Conservation (phyloP, 1,140 invertebrate genomes). For the Zaprionus taronus region DNA sequence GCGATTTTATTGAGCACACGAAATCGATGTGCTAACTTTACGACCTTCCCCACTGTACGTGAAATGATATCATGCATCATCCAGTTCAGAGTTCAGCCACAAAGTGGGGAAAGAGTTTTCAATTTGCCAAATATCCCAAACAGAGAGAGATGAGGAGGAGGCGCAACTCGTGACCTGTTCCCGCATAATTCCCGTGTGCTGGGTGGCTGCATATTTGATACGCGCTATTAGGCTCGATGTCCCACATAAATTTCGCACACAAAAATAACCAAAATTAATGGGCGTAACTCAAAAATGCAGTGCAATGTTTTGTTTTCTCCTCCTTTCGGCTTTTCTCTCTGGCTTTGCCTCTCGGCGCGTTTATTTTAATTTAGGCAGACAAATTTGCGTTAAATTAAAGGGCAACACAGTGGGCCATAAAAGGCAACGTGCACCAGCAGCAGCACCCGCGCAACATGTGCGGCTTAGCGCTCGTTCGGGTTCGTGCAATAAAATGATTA, state of each 20-base stretch:
- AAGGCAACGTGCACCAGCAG: conserved; percentile 29
- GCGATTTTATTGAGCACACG: neutral
- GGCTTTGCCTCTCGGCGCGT: conserved; percentile 37
- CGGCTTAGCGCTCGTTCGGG: conserved; percentile 48
- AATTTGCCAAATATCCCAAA: neutral
- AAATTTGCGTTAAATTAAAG: conserved; percentile 69
- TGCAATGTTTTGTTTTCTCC: conserved; percentile 25
- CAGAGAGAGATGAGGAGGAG: neutral
- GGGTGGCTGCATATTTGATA: conserved; percentile 31
- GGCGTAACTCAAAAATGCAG: conserved; percentile 35
- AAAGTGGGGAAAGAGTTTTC: neutral
- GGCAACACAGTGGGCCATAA: conserved; percentile 45
- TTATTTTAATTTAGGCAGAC: conserved; percentile 70
- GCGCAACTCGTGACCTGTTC: neutral
- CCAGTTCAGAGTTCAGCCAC: neutral
- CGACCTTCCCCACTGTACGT: neutral
- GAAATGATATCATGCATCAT: neutral
- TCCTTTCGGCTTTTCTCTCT: conserved; percentile 12
- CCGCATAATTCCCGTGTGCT: neutral
- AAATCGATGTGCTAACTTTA: neutral
- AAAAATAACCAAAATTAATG: conserved; percentile 56
- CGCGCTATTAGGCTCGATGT: conserved; percentile 39
- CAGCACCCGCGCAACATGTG: neutral
- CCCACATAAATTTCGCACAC: conserved; percentile 23
- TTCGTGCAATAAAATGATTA: conserved; percentile 76